Percentiles rank a stretch among this genome's conserved stretches.
Conservation (phyloP, 2,797 vertebrate genomes). For the Cuculus canorus region DNA sequence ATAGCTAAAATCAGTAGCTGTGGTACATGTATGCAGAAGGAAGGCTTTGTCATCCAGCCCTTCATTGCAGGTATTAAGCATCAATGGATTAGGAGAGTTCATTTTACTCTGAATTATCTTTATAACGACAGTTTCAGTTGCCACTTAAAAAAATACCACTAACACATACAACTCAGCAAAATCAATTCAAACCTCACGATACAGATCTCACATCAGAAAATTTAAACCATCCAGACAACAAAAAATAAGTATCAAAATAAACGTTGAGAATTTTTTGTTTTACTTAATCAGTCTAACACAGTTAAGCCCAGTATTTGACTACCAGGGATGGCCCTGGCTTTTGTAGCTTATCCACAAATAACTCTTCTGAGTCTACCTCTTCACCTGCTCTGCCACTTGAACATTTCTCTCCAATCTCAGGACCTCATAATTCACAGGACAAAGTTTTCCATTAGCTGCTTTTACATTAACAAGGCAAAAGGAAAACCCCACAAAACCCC, state of each 20-base stretch:
- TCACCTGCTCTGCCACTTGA: neutral
- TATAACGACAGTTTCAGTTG: neutral
- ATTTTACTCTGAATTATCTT: neutral
- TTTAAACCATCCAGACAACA: neutral
- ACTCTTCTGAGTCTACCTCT: neutral
- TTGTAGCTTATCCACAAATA: neutral
- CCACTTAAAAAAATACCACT: neutral
- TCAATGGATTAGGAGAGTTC: neutral
- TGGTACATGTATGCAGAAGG: neutral
- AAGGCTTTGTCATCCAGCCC: neutral
- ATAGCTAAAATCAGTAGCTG: neutral
- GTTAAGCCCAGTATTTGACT: neutral
- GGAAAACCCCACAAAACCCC: neutral
- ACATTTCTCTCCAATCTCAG: neutral
- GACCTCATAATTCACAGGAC: neutral
- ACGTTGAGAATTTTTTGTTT: neutral
- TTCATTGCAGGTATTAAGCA: neutral
- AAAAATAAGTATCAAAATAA: neutral
- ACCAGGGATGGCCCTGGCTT: neutral
- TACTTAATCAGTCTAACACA: neutral
- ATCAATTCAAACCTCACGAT: neutral
- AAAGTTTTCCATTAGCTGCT: neutral
- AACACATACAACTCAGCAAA: neutral
- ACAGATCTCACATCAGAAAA: neutral
- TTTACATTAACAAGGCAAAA: neutral